Base-by-base conservation (phyloP, 1,140 invertebrate species). In the Trachymyrmex septentrionalis region DNA sequence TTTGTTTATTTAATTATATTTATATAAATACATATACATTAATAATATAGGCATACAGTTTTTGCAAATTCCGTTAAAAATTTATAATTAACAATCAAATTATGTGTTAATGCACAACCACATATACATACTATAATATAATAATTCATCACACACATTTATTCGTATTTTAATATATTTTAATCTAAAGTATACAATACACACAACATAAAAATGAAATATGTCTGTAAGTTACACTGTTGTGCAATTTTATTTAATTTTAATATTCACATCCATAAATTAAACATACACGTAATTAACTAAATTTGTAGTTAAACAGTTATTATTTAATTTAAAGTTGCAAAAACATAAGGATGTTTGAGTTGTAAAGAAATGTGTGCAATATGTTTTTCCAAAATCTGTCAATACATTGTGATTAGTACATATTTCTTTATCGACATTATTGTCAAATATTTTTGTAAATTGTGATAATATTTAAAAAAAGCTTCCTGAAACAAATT, bases 1-100 rank as follows among this genome's bases (percentile, higher is more conserved):
- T n/a, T n/a, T n/a, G n/a, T n/a, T n/a, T n/a, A n/a, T n/a, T n/a
- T 57, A 57, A 64, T 64, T 64, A 64, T 30, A 64, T 19, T 30
- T 30, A 30, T 0, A n/a, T 21, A 57, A 3, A 57, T 21, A 21
- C 9, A 12, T 50, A 12, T 9, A 34, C 63, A 12, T 34, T 66
- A 19, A 10, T 19, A 44, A 44, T 66, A 34, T 63, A 63, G 4
- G 6, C 6, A 7, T 19, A 63, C 12, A 44, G 10, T 63, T 27
- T 64, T 64, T 63, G 19, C 64, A 67, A 67, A 3, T 34, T 4
- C 30, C 38, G 19, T 10, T 27, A 67, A 67, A 30, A 66, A 34
- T 66, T 66, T 2, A 66, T 30, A 66, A 63, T 30, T 63, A 0
- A 21, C 7, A 59, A 9, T 59, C 12, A 57, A 21, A 57, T 57